Evolutionary conservation across 2,113 vertebrate species (phyloP).

Genomic region (Pedetes capensis): DNA sequence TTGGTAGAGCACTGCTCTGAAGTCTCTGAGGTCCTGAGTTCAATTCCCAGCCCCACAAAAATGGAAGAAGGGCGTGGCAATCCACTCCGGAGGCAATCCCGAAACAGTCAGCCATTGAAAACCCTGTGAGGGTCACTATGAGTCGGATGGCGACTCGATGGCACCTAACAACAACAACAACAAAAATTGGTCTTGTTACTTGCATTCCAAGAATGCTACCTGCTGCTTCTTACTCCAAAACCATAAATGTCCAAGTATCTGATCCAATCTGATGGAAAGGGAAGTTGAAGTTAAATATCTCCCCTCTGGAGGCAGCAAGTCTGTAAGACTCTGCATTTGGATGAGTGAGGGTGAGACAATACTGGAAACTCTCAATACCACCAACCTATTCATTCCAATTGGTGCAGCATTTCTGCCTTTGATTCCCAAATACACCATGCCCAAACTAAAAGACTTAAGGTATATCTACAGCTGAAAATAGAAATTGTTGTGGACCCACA

Average conservation of each 20-base stretch:
- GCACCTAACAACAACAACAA: too few species aligned
- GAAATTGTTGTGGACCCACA: conserved; percentile 7
- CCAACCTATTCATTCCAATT: background rate
- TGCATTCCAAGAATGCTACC: background rate
- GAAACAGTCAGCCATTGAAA: too few species aligned
- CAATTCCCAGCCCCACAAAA: too few species aligned
- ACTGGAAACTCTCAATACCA: background rate
- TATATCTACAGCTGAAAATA: conserved; percentile 32
- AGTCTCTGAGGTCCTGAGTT: too few species aligned
- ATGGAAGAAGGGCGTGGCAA: too few species aligned
- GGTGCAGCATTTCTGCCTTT: background rate
- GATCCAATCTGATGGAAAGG: background rate
- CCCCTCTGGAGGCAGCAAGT: background rate
- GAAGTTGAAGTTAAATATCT: background rate
- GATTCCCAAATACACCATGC: background rate
- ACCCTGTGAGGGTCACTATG: too few species aligned
- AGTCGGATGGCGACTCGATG: too few species aligned
- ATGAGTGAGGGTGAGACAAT: background rate
- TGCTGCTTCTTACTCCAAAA: background rate
- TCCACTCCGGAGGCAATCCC: too few species aligned
- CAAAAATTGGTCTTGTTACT: background rate
- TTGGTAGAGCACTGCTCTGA: too few species aligned
- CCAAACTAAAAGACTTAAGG: conserved; percentile 41
- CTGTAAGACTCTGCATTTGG: background rate
- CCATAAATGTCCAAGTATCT: background rate